phyloP scores from a whole-genome alignment of 1,140 invertebrate species.

The Drosophila elegans region DNA sequence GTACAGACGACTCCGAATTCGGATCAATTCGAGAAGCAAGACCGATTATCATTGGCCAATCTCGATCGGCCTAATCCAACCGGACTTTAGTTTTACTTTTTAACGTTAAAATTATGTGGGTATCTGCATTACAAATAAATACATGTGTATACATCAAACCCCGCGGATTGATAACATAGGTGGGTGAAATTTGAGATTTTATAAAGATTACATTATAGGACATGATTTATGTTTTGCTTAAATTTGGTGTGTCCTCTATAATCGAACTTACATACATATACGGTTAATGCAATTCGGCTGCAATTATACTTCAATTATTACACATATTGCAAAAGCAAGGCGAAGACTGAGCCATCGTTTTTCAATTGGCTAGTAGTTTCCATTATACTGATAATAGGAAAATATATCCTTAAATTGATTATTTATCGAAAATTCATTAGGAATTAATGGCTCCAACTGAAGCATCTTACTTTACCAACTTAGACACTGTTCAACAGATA shows the following conservation, averaged over 20 bases:
- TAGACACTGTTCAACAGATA: constrained; percentile 41
- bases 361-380: constrained; percentile 47
- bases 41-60: constrained; percentile 9
- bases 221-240: constrained; percentile 11
- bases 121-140: constrained; percentile 42
- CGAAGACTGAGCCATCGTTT: constrained; percentile 56
- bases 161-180: background rate
- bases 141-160: constrained; percentile 26
- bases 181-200: constrained; percentile 13
- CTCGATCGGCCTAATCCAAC: constrained; percentile 7
- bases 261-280: constrained; percentile 8
- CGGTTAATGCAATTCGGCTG: constrained; percentile 16
- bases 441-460: constrained; percentile 15
- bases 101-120: constrained; percentile 6
- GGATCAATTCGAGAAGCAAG: constrained; percentile 16
- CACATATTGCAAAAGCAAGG: constrained; percentile 51
- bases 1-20: constrained; percentile 34
- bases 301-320: constrained; percentile 42
- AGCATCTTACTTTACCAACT: constrained; percentile 42
- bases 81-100: constrained; percentile 12
- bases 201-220: constrained; percentile 3
- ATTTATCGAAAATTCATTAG: constrained; percentile 13
- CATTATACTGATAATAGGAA: constrained; percentile 34
- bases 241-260: constrained; percentile 8
- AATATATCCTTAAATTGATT: constrained; percentile 40